Base-by-base conservation (phyloP, 2,113 vertebrate species). In the Microtus pennsylvanicus region DNA sequence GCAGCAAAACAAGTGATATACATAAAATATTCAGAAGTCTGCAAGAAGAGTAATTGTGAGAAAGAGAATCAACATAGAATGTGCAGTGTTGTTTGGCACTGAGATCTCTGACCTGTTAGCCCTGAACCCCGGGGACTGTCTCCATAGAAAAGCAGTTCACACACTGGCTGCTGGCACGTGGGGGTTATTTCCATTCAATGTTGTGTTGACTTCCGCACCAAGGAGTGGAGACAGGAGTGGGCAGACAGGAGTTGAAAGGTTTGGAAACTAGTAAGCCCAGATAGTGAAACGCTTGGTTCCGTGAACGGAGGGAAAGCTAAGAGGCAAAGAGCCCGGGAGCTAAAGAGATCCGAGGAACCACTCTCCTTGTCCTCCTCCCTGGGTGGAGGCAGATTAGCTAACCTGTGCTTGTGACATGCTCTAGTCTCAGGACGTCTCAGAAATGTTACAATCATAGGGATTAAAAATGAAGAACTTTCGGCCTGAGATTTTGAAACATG, bases 1-100 rank as follows among this genome's bases (percentile, higher is more conserved):
- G 75, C 55, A n/a, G 30, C 61, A 74, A n/a, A 52, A 38, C 16
- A 92, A 86, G 45, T 47, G 74, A 75, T 26, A 45, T 42, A 92
- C 78, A 96, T 89, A 91, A 96, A 97, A 93, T 96, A 96, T 93
- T 93, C 90, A 96, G 52, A 92, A 89, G 55, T 89, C 94, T 96
- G 11, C 42, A 63, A 87, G 77, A 76, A 85, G 88, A 92, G 93
- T 94, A 90, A 97, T 94, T 95, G 95, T 91, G 70, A 94, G 88
- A 95, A 90, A 74, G 33, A 76, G 83, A 95, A 91, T 95, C 95
- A 70, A 87, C 92, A 92, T 52, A 30, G 63, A 96, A 90, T 67
- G 28, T 74, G 38, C 47, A 82, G 35, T 17, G 35, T 38, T 28
- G 2, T 91, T 58, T 92, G 94, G 90, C 86, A 45, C 63, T 78